phyloP scores from a whole-genome alignment of 2,113 vertebrate species.

The Poecile atricapillus region DNA sequence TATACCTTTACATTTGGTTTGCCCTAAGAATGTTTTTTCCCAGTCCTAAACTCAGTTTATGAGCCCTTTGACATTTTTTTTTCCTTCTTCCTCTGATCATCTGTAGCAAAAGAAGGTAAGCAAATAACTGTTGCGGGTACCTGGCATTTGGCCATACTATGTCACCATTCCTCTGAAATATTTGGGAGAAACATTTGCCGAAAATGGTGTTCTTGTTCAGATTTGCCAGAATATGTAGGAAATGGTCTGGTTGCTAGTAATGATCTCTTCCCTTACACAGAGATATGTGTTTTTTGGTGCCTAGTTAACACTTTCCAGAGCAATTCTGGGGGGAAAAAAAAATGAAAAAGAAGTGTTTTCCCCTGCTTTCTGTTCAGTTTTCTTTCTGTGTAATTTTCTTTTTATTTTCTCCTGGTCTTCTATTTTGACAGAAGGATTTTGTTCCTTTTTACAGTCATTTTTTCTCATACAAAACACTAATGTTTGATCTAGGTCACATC shows the following conservation, averaged over 20 bases:
- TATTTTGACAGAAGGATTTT: background rate
- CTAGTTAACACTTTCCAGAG: background rate
- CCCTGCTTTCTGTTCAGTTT: background rate
- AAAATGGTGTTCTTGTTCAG: background rate
- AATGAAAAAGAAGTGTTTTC: fast-evolving
- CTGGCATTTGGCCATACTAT: background rate
- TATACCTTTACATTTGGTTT: background rate
- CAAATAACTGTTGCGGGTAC: fast-evolving
- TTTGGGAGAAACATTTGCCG: background rate
- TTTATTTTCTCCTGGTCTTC: background rate
- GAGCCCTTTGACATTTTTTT: background rate
- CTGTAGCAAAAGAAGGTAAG: background rate
- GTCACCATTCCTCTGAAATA: background rate
- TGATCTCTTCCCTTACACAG: background rate
- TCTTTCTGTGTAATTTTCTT: background rate
- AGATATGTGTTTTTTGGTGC: background rate
- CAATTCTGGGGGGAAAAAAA: fast-evolving
- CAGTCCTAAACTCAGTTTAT: background rate
- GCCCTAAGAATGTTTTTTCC: background rate
- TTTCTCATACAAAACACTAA: background rate
- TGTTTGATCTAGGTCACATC: background rate
- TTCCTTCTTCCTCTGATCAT: background rate
- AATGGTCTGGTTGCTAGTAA: background rate
- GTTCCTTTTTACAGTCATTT: background rate
- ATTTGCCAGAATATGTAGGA: background rate